Evolutionary conservation across 2,888 invertebrate genomes (phyloP).

Genomic region (Octonoba sinensis): DNA sequence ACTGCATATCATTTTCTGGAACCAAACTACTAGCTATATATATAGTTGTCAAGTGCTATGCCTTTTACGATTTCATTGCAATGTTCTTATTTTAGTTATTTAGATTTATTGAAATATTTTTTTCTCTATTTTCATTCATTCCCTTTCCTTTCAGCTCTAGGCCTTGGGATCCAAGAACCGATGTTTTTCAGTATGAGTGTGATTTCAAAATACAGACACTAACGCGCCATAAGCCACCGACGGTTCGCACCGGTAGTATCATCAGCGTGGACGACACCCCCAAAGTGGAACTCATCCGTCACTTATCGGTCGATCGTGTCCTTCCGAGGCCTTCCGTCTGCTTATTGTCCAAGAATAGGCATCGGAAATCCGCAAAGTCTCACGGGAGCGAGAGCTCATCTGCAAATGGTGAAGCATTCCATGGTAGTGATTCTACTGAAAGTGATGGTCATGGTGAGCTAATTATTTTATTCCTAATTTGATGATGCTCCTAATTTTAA

Average conservation of each 20-base stretch:
- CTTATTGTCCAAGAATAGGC: constrained; percentile 42
- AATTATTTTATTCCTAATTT: not conserved
- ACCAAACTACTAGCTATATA: too few relatives aligned
- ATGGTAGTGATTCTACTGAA: constrained; percentile 63
- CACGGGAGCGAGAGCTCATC: constrained; percentile 64
- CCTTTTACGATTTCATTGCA: too few relatives aligned
- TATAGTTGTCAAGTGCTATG: too few relatives aligned
- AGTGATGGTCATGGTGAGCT: constrained; percentile 43
- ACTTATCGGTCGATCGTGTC: constrained; percentile 56
- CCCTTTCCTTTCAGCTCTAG: constrained; percentile 73
- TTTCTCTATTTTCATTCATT: too few relatives aligned
- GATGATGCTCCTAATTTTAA: too few relatives aligned
- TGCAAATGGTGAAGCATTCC: constrained; percentile 54
- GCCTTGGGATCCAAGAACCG: constrained; percentile 88
- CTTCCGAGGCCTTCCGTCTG: constrained; percentile 47
- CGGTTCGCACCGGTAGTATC: constrained; percentile 80
- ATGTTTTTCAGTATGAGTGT: constrained; percentile 87
- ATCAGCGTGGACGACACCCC: constrained; percentile 76
- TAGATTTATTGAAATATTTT: too few relatives aligned
- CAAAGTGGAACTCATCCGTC: constrained; percentile 59
- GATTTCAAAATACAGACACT: constrained; percentile 84
- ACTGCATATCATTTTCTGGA: too few relatives aligned
- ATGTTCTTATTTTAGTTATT: too few relatives aligned
- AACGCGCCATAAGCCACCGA: constrained; percentile 81
- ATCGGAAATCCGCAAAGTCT: constrained; percentile 33